Evolutionary conservation across 2,113 vertebrate species (phyloP).

Genomic region (Atrichornis clamosus): DNA sequence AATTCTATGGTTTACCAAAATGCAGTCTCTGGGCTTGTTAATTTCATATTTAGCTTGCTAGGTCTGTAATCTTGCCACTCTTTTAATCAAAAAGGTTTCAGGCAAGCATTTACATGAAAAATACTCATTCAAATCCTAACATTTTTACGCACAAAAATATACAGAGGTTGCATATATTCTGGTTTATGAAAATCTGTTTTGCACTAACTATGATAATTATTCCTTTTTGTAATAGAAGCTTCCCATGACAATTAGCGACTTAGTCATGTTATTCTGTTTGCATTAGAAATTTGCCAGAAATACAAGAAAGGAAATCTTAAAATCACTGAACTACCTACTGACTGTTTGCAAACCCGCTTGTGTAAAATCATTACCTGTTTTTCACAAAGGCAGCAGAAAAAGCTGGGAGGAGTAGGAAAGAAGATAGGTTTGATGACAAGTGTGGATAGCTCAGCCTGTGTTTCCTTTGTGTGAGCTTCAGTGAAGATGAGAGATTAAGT

Average conservation of each 20-base stretch:
- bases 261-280: slow-evolving; percentile 8
- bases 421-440: neutral
- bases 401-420: neutral
- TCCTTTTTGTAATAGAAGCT: slow-evolving; percentile 20
- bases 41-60: slow-evolving; percentile 58
- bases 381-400: neutral
- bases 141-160: neutral
- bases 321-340: neutral
- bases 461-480: neutral
- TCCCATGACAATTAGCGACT: slow-evolving; percentile 45
- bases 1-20: slow-evolving; percentile 73
- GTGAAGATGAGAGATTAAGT: neutral
- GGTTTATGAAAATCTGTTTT: neutral
- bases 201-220: slow-evolving; percentile 1
- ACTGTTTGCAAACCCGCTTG: slow-evolving; percentile 9
- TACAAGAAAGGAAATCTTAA: slow-evolving; percentile 16
- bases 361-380: slow-evolving; percentile 4
- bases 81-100: slow-evolving; percentile 33
- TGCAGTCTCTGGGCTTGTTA: slow-evolving; percentile 57
- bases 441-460: neutral
- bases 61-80: neutral
- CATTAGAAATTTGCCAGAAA: slow-evolving; percentile 41
- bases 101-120: slow-evolving; percentile 10
- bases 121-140: neutral
- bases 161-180: neutral